Percentiles rank a stretch among this genome's conserved stretches.
These are phyloP conservation scores for Keiferia lycopersicella DNA, from an alignment of 2,888 invertebrate genomes.

Conservation along the genomic window DNA sequence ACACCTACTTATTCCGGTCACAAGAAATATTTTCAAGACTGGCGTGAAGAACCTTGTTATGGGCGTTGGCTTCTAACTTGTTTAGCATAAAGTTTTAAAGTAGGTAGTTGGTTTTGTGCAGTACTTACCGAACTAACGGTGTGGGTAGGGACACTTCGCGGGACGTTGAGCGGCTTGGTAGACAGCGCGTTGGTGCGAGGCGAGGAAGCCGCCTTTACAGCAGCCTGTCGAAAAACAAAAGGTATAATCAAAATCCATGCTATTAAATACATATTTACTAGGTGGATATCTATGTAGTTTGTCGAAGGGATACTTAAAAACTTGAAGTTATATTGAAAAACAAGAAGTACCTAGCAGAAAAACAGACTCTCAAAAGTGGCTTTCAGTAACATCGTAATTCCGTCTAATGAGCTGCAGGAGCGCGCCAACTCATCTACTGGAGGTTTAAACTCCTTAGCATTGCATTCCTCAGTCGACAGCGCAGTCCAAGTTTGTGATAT, in stretches of 20 bases:
- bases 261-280: neutral
- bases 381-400: conserved; percentile 39
- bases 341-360: conserved; percentile 11
- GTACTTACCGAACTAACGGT: conserved; percentile 76
- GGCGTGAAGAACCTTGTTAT: neutral
- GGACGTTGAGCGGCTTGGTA: conserved; percentile 67
- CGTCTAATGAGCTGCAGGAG: conserved; percentile 39
- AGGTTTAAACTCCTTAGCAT: conserved; percentile 42
- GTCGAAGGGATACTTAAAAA: neutral
- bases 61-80: conserved; percentile 6
- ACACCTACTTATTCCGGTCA: neutral
- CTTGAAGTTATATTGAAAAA: neutral
- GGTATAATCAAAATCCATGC: conserved; percentile 13
- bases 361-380: conserved; percentile 9
- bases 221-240: conserved; percentile 60
- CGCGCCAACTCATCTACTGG: conserved; percentile 40
- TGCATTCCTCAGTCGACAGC: conserved; percentile 42
- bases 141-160: conserved; percentile 73
- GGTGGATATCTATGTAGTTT: neutral
- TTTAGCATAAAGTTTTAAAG: neutral
- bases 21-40: conserved; percentile 1
- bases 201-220: conserved; percentile 77
- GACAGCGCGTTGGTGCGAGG: conserved; percentile 76
- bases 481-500: conserved; percentile 49
- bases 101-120: neutral